Percentiles rank a stretch among this genome's conserved stretches.
Evolutionary conservation across 1,140 invertebrate genomes (phyloP).

Genomic region (Dysdera silvatica): DNA sequence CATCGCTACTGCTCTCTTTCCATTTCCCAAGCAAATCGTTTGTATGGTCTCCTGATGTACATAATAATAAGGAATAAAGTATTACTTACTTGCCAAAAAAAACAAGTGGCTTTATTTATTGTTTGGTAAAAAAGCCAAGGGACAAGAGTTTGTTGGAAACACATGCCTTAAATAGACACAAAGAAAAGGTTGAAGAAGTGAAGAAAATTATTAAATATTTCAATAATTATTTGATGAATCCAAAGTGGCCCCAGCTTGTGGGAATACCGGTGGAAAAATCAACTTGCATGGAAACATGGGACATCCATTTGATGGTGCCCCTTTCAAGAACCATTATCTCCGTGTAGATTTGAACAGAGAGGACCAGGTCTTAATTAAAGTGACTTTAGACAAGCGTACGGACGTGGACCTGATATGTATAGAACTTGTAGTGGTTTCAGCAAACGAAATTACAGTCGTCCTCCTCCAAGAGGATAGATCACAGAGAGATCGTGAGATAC

Average conservation of each 20-base stretch:
- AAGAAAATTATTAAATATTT: constrained; percentile 87
- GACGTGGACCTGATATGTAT: constrained; percentile 21
- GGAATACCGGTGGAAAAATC: neutral
- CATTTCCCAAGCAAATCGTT: no score
- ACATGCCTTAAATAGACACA: constrained; percentile 96
- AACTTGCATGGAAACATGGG: constrained; percentile 5
- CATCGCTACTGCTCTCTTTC: no score
- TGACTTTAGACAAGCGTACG: constrained; percentile 17
- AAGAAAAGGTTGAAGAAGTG: constrained; percentile 92
- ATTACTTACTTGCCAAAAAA: no score
- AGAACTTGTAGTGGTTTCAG: constrained; percentile 16
- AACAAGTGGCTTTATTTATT: constrained; percentile 98
- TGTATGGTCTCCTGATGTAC: no score
- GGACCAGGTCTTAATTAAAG: constrained; percentile 18
- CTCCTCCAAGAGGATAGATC: no score
- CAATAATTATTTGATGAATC: constrained; percentile 94
- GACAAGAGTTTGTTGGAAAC: constrained; percentile 97
- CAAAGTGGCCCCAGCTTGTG: constrained; percentile 67
- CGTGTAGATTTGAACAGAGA: constrained; percentile 20
- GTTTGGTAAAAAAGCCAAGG: constrained; percentile 98
- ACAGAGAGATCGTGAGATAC: no score
- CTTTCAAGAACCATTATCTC: constrained; percentile 24
- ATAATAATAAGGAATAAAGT: no score
- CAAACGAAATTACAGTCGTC: constrained; percentile 14
- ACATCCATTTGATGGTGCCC: constrained; percentile 26